Conservation (phyloP, 2,113 vertebrate genomes). For the Elachura formosa region DNA sequence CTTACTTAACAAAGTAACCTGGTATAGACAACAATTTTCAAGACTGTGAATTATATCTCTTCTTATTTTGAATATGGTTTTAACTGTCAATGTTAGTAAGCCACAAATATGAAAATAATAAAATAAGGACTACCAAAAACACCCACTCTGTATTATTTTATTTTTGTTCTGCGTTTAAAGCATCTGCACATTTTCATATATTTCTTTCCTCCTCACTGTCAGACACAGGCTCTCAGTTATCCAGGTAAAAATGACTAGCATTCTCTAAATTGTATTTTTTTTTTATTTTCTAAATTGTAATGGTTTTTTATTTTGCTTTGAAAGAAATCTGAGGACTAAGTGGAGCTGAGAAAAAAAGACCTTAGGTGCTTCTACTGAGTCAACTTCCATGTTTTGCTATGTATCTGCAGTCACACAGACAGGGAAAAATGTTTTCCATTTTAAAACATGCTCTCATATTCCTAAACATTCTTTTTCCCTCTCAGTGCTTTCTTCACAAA, state of each 20-base stretch:
- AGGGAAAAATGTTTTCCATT: neutral
- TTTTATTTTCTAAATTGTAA: neutral
- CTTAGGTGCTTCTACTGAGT: neutral
- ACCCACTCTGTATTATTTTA: neutral
- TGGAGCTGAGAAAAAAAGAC: slow-evolving; percentile 18
- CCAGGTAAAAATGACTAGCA: neutral
- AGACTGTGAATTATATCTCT: neutral
- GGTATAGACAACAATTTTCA: neutral
- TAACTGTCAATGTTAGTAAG: neutral
- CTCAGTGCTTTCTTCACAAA: neutral
- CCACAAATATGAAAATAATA: neutral
- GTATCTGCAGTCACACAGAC: neutral
- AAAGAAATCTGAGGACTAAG: slow-evolving; percentile 47
- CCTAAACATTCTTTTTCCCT: neutral
- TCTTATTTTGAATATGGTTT: neutral
- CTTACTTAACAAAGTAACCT: neutral
- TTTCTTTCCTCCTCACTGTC: neutral
- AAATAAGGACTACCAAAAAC: neutral
- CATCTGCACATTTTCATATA: neutral
- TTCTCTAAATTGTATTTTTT: neutral
- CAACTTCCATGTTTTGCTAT: neutral
- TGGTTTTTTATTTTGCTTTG: neutral
- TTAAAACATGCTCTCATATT: neutral
- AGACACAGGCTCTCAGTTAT: neutral
- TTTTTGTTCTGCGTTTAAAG: neutral